Percentiles rank a stretch among this genome's conserved stretches.
These are phyloP conservation scores for Eupithecia pulchellata DNA, from an alignment of 2,888 invertebrate species.

Conservation along the genomic window DNA sequence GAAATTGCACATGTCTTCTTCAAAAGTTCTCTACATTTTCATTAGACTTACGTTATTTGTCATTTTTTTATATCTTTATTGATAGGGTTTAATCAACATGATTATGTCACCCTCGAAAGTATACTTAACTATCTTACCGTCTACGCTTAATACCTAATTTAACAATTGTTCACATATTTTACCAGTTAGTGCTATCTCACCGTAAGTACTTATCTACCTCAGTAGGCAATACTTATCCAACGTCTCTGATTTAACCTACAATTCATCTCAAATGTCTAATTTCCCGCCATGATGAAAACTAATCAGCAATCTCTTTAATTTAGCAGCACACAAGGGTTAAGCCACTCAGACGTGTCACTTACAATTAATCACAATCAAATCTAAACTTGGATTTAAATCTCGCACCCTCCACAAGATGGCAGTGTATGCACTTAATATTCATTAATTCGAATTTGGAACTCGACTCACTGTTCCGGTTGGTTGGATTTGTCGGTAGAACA, in stretches of 20 bases:
- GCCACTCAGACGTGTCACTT: slow-evolving; percentile 32
- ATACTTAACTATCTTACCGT: no score
- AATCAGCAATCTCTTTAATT: slow-evolving; percentile 23
- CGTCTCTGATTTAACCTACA: not conserved
- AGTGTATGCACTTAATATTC: slow-evolving; percentile 73
- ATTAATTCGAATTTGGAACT: slow-evolving; percentile 72
- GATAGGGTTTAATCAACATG: no score
- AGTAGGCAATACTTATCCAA: not conserved
- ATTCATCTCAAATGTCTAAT: slow-evolving; percentile 10
- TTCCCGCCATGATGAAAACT: slow-evolving; percentile 13
- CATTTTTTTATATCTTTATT: no score
- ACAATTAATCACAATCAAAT: slow-evolving; percentile 38
- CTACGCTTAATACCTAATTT: no score
- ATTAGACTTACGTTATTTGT: not conserved
- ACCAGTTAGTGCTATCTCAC: no score
- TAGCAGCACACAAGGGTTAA: slow-evolving; percentile 22
- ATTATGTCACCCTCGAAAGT: no score
- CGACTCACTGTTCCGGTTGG: slow-evolving; percentile 67
- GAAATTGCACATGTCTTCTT: not conserved
- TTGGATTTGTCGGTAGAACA: slow-evolving; percentile 41
- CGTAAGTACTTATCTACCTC: no score
- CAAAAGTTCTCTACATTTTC: not conserved
- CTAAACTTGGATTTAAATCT: slow-evolving; percentile 34
- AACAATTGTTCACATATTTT: no score
- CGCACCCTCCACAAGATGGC: slow-evolving; percentile 34